A percentile compares a stretch with the other conserved stretches of the same genome.
Evolutionary conservation across 37 sponge, comb jelly and placozoan genomes (phyloP).

Genomic region (Amphimedon queenslandica): DNA sequence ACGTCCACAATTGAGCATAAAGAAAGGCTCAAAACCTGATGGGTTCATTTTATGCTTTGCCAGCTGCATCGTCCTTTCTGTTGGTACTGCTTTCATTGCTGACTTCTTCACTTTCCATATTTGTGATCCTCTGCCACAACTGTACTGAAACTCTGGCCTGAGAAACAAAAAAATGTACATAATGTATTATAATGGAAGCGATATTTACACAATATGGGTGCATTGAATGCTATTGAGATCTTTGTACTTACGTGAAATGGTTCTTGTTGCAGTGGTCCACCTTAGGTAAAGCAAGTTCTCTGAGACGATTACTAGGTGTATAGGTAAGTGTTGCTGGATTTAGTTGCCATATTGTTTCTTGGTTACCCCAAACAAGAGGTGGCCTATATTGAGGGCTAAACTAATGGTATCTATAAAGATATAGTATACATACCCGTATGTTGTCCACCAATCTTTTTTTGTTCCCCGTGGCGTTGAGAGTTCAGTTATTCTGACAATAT

Average conservation of each 20-base stretch:
- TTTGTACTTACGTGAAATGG: slow-evolving; percentile 52
- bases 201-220: background rate
- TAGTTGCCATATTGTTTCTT: slow-evolving; percentile 87
- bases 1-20: slow-evolving; percentile 80
- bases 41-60: slow-evolving; percentile 62
- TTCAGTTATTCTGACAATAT: slow-evolving; percentile 1
- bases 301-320: slow-evolving; percentile 41
- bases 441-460: slow-evolving; percentile 69
- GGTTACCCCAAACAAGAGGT: slow-evolving; percentile 88
- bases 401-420: background rate
- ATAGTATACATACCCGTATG: slow-evolving; percentile 43
- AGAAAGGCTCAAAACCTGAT: slow-evolving; percentile 41
- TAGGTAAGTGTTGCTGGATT: slow-evolving; percentile 60
- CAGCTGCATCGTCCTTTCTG: slow-evolving; percentile 31
- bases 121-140: slow-evolving; percentile 70
- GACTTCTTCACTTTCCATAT: slow-evolving; percentile 49
- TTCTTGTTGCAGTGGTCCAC: slow-evolving; percentile 41
- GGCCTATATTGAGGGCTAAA: slow-evolving; percentile 41
- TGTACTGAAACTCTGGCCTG: slow-evolving; percentile 80
- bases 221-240: background rate
- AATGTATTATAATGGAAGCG: background rate
- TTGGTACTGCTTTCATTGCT: slow-evolving; percentile 26
- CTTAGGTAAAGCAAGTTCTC: slow-evolving; percentile 68
- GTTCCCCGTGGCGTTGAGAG: slow-evolving; percentile 55
- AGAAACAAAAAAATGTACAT: background rate